A percentile compares a stretch with the other conserved stretches of the same genome.
These are phyloP conservation scores for Pachyseris speciosa DNA, from an alignment of 64 coral and sea anemone genomes.

Conservation along the genomic window DNA sequence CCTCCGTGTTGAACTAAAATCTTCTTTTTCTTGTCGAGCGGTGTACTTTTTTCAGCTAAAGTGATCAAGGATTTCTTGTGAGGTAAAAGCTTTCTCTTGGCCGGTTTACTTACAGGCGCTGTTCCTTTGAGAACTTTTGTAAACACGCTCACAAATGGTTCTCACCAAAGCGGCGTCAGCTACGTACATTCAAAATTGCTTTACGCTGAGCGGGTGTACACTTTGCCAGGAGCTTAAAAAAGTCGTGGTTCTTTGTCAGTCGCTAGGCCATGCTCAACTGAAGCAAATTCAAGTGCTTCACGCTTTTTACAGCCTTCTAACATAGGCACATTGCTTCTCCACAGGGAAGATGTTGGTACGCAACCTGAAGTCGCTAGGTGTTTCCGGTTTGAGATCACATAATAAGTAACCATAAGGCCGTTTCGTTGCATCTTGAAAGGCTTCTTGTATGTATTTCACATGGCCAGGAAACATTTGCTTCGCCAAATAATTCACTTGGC, in stretches of 20 bases:
- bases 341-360: too few relatives aligned
- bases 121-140: conserved; percentile 53
- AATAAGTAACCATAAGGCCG: conserved; percentile 73
- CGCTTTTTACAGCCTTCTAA: conserved; percentile 37
- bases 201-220: conserved; percentile 46
- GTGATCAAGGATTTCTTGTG: not conserved
- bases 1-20: too few relatives aligned
- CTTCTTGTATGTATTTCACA: too few relatives aligned
- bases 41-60: too few relatives aligned
- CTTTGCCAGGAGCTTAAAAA: conserved; percentile 59
- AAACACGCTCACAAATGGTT: conserved; percentile 55
- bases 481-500: too few relatives aligned
- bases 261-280: too few relatives aligned
- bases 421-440: too few relatives aligned
- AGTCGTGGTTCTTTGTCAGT: conserved; percentile 67
- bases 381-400: conserved; percentile 67
- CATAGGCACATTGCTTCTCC: conserved; percentile 51
- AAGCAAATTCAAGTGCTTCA: not conserved
- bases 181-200: conserved; percentile 64
- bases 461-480: too few relatives aligned
- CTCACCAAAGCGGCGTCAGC: conserved; percentile 55
- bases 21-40: too few relatives aligned
- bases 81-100: not conserved
- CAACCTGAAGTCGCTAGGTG: too few relatives aligned
- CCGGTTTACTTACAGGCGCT: too few relatives aligned